A percentile compares a stretch with the other conserved stretches of the same genome.
phyloP scores from a whole-genome alignment of 1,140 invertebrate genomes.

The Drosophila tsacasi region DNA sequence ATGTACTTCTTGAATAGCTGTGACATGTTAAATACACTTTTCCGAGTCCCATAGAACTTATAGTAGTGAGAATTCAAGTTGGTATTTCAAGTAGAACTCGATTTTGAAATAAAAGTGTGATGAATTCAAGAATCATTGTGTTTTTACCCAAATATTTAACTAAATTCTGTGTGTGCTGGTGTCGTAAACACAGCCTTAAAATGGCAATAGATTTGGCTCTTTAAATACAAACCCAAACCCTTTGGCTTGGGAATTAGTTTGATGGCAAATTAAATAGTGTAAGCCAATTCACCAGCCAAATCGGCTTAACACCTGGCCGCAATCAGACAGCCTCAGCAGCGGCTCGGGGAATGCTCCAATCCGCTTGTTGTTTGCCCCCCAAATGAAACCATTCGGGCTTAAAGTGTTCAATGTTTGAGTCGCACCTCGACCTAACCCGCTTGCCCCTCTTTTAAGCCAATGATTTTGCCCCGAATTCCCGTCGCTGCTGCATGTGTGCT shows the following conservation, averaged over 20 bases:
- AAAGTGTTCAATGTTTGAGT: constrained; percentile 56
- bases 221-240: not conserved
- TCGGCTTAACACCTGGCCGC: constrained; percentile 43
- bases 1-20: too few species aligned
- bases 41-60: not conserved
- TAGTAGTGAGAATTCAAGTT: not conserved
- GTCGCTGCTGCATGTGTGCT: constrained; percentile 30
- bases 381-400: constrained; percentile 43
- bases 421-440: constrained; percentile 5
- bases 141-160: not conserved
- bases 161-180: not conserved
- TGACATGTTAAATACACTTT: not conserved
- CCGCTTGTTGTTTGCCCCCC: constrained; percentile 11
- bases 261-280: constrained; percentile 34
- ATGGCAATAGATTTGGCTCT: too few species aligned
- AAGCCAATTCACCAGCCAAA: constrained; percentile 36
- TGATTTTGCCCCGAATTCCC: constrained; percentile 5
- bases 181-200: too few species aligned
- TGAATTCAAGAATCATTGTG: not conserved
- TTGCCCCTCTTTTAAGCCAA: not conserved
- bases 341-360: constrained; percentile 17
- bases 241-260: not conserved
- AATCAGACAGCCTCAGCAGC: constrained; percentile 19
- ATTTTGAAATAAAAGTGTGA: not conserved
- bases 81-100: not conserved